A percentile compares a stretch with the other conserved stretches of the same genome.
phyloP scores from a whole-genome alignment of 2,113 vertebrate genomes.

The Epinephelus moara region DNA sequence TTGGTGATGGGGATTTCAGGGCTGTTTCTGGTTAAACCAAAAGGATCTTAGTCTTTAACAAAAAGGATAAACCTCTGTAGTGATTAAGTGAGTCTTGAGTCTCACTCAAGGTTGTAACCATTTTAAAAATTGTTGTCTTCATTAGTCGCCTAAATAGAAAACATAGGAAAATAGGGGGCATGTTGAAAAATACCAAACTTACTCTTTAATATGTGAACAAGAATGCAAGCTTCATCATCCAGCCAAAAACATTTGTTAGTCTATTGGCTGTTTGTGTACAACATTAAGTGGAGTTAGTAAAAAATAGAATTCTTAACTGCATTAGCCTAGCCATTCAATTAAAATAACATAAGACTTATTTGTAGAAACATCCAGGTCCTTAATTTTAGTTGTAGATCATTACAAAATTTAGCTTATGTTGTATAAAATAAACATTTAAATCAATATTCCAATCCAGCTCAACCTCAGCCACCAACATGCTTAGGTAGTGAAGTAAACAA shows the following conservation, averaged over 20 bases:
- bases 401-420: too few species aligned
- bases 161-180: too few species aligned
- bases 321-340: background rate
- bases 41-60: too few species aligned
- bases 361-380: background rate
- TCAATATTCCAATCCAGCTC: background rate
- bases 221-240: background rate
- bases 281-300: background rate
- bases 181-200: too few species aligned
- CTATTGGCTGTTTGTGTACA: background rate
- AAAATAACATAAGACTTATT: background rate
- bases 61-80: too few species aligned
- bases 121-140: too few species aligned
- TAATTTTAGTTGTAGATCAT: background rate
- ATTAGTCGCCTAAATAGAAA: too few species aligned
- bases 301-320: background rate
- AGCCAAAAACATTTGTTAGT: background rate
- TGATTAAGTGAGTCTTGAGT: too few species aligned
- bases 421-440: background rate
- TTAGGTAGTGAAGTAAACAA: slow-evolving; percentile 30
- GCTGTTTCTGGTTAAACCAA: too few species aligned
- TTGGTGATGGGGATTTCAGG: too few species aligned
- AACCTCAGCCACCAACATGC: background rate
- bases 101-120: too few species aligned
- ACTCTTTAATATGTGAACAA: too few species aligned